Base-by-base conservation (phyloP, 2,113 vertebrate species). In the Prochilodus magdalenae region DNA sequence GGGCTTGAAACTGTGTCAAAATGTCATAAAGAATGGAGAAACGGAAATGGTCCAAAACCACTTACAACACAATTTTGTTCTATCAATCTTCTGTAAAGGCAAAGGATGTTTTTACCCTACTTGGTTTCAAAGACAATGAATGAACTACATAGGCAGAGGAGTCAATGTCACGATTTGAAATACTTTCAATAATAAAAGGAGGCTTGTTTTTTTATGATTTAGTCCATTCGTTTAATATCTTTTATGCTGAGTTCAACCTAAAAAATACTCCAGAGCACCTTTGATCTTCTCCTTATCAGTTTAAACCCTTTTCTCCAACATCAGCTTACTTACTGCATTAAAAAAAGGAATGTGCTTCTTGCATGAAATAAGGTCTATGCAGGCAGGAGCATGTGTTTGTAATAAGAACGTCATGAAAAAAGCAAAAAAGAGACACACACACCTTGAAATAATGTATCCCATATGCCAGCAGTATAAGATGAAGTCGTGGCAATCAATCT, bases 371-470 rank as follows among this genome's bases (percentile, higher is more conserved):
- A 78, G 71, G 81, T 77, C 73, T 70, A 83, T 79, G 79, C 82
- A 84, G 80, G 71, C 89, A 84, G 69, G 59, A 62, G 84, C 91
- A 93, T 86, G 62, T 92, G 91, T 88, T 90, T 86, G 84, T 72
- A 89, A 92, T 93, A 91, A 91, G 89, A 77, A 84, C 80, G 83
- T 79, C 89, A 89, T 72, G 80, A 85, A 87, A 87, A 85, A 14
- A 16, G 47, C 1, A 20, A 44, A 75, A 80, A 79, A 83, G 77
- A 81, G 47, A 91, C 90, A 81, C 66, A 75, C 86, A 85, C 90
- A 92, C 90, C 89, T 79, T 75, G 53, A 80, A 73, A 83, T 91
- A 92, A 94, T 91, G 81, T 86, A 83, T 84, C 81, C 92, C 93
- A 92, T 82, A 89, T 93, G 91, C 85, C 47, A 69, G 67, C 71